A percentile compares a stretch with the other conserved stretches of the same genome.
phyloP scores from a whole-genome alignment of 2,888 invertebrate species.

The Stenodera caucasica region DNA sequence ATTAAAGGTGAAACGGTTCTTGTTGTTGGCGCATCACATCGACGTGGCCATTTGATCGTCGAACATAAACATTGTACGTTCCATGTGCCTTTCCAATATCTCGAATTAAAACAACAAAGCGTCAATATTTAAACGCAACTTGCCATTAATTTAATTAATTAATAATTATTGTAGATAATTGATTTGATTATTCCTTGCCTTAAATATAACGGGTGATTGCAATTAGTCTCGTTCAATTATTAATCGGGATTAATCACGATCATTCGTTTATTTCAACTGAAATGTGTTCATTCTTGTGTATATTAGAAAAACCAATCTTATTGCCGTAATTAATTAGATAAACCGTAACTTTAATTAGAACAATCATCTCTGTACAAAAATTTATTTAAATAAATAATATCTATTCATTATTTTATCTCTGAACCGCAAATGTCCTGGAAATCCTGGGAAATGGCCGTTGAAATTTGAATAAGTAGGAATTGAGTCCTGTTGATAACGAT shows the following conservation, averaged over 20 bases:
- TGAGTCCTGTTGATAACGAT: no score
- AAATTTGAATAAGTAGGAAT: no score
- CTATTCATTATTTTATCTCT: neutral
- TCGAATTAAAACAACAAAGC: constrained; percentile 68
- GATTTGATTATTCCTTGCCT: neutral
- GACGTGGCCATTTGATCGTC: constrained; percentile 85
- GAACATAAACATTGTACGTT: constrained; percentile 72
- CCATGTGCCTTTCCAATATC: constrained; percentile 81
- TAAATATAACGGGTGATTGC: neutral
- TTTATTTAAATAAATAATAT: constrained; percentile 1
- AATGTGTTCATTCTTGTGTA: constrained; percentile 2
- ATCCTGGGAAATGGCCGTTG: no score
- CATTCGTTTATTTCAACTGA: neutral
- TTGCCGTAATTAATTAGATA: neutral
- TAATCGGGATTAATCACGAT: neutral
- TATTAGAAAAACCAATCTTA: neutral
- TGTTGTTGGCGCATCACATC: constrained; percentile 83
- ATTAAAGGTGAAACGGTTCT: constrained; percentile 85
- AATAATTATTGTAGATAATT: neutral
- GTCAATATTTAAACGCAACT: constrained; percentile 54
- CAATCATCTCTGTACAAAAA: neutral
- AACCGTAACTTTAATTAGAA: neutral
- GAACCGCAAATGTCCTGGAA: no score
- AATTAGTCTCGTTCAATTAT: neutral
- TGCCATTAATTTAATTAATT: constrained; percentile 9